A percentile compares a stretch with the other conserved stretches of the same genome.
These are phyloP conservation scores for Piaya cayana DNA, from an alignment of 2,113 vertebrate genomes.

Conservation along the genomic window DNA sequence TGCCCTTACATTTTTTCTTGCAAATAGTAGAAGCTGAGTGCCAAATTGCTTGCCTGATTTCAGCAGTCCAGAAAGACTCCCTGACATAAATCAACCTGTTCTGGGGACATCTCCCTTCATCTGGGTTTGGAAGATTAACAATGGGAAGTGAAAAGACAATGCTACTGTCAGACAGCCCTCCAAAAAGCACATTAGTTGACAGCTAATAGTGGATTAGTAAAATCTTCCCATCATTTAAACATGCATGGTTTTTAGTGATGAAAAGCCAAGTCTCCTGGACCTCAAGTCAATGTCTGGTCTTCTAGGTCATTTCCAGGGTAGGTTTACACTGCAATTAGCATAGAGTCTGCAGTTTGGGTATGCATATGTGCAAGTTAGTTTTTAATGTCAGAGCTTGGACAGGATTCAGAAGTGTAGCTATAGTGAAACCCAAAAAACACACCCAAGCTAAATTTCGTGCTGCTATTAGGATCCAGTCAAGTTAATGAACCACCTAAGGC, in stretches of 20 bases:
- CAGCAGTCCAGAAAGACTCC: background rate
- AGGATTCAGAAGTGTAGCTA: background rate
- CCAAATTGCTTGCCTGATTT: slow-evolving; percentile 18
- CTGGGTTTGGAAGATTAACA: slow-evolving; percentile 18
- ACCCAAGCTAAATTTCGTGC: background rate
- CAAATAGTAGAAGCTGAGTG: background rate
- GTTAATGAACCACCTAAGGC: background rate
- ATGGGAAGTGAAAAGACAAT: slow-evolving; percentile 18
- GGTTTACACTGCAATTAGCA: background rate
- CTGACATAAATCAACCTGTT: slow-evolving; percentile 41
- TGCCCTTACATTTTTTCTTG: background rate
- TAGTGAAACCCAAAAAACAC: background rate
- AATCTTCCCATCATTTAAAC: slow-evolving; percentile 34
- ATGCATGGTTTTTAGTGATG: slow-evolving; percentile 30
- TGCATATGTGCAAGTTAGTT: background rate
- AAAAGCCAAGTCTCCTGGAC: slow-evolving; percentile 47
- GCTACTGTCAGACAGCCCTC: background rate
- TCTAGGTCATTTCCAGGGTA: background rate
- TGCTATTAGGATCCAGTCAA: background rate
- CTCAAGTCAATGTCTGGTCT: slow-evolving; percentile 5
- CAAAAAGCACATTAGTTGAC: background rate
- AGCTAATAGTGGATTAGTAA: slow-evolving; percentile 47
- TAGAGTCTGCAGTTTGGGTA: background rate
- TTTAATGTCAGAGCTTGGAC: background rate
- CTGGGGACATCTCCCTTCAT: background rate